Base-by-base conservation (phyloP, 2,113 vertebrate genomes). In the Cyphomyrus discorhynchus region DNA sequence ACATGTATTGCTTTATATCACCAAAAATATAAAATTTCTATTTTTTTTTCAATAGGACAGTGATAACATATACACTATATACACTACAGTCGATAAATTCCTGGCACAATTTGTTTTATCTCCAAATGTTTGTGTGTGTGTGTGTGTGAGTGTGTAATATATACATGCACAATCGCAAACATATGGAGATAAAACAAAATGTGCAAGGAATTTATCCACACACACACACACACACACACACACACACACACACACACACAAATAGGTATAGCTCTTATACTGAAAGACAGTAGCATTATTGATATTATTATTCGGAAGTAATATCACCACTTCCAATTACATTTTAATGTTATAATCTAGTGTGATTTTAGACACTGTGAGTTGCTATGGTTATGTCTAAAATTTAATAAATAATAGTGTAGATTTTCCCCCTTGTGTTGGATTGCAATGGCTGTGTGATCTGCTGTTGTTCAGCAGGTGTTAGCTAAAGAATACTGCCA, bases 1-100 rank as follows among this genome's bases (percentile, higher is more conserved):
- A 88, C 42, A 56, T 89, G 66, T n/a, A 86, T 89, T 27, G 46
- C 53, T 58, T 62, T 5, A 53, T 46, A n/a, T 88, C 56, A 82
- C 82, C 82, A 17, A 80, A 39, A 42, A 8, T 39, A 80, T 42
- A 7, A 77, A 39, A 74, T 13, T 15, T 74, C 31, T 7, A 13
- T 13, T 74, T 31, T 77, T 27, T 77, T 17, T 15, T 17, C 66
- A 10, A 35, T 77, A 77, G 31, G 35, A 77, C 70, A 77, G 31
- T 31, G 70, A 35, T 77, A 39, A 39, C 17, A 80, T 42, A 80
- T 42, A 80, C 17, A 19, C 3, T 7, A 80, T 42, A 17, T 42
- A 42, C 17, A 42, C 5, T 39, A 39, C 39, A 8, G 74, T 19
- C 10, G 11, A 35, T 74, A 62, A 62, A 35, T 74, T 35, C 27